A percentile compares a stretch with the other conserved stretches of the same genome.
Evolutionary conservation across 37 sponge, comb jelly and placozoan genomes (phyloP).

Genomic region (Hormiphora californensis): DNA sequence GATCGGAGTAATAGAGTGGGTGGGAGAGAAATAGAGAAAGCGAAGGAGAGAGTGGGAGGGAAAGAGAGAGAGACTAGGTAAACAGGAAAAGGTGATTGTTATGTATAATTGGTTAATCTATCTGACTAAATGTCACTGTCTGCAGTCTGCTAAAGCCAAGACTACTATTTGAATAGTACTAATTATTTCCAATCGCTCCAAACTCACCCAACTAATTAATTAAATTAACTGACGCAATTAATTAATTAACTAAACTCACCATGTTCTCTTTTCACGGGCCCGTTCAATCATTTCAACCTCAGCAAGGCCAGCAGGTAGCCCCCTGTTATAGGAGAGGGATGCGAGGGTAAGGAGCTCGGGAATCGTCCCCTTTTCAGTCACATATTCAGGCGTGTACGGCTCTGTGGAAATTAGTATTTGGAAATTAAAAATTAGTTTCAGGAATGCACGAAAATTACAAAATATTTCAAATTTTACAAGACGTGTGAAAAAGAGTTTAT

Average conservation of each 20-base stretch:
- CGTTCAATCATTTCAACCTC: conserved; percentile 98
- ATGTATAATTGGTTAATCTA: neutral
- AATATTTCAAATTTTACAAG: no score
- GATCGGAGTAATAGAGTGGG: no score
- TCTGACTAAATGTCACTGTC: no score
- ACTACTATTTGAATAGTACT: no score
- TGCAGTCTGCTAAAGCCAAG: no score
- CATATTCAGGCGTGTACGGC: conserved; percentile 85
- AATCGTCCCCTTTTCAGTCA: conserved; percentile 73
- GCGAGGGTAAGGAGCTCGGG: conserved; percentile 90
- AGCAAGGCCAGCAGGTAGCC: conserved; percentile 91
- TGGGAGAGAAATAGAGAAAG: neutral
- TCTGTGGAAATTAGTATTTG: no score
- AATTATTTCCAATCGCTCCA: no score
- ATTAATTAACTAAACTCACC: conserved; percentile 44
- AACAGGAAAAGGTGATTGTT: neutral
- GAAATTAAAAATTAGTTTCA: no score
- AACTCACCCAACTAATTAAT: neutral
- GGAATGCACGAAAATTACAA: no score
- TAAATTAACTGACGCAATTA: neutral
- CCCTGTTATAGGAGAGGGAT: conserved; percentile 75
- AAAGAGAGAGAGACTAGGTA: neutral
- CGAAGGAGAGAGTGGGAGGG: neutral
- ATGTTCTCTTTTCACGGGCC: conserved; percentile 84
- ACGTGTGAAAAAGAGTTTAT: no score